Base-by-base conservation (phyloP, 1,140 invertebrate genomes). In the Acromyrmex heyeri region DNA sequence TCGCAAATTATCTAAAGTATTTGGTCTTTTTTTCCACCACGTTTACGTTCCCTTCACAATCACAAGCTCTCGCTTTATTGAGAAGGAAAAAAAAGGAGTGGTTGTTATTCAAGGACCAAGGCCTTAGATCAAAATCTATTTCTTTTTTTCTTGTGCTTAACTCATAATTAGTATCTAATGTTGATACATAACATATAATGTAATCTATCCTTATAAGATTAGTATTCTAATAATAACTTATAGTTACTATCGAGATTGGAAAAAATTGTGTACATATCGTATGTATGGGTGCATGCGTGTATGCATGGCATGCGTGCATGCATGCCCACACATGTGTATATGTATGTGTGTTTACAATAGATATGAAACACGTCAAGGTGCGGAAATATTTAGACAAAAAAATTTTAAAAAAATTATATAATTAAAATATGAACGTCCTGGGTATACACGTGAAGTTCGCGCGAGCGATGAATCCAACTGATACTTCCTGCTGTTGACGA, bases 381-480 rank as follows among this genome's bases (percentile, higher is more conserved):
- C 87, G 75, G 75, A 67, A 59, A 88, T 77, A 89, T 89, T 92
- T 91, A 93, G 92, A 88, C 86, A 91, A 88, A 92, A 91, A 90
- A 92, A 91, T 87, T 91, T 89, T 88, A 88, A 92, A 92, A 91
- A 91, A 86, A 91, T 69, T 69, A 92, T 93, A 93, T 93, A 92
- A 93, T 94, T 94, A 93, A 94, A 92, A 92, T 94, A 94, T 95
- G 85, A 91, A 91, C 92, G 87, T 94, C 90, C 90, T 93, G 91
- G 91, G 91, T 92, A 93, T 69, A 89, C 88, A 87, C 88, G 91
- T 87, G 85, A 87, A 76, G 86, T 85, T 90, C 91, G 88, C 91
- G 88, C 88, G 77, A 91, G 85, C 85, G 86, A 89, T 75, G 79
- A 73, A 62, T 48, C 69, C 88, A 83, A 82, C 76, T 75, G 64